Evolutionary conservation across 2,797 vertebrate species (phyloP).

Genomic region (Lophotriccus pileatus): DNA sequence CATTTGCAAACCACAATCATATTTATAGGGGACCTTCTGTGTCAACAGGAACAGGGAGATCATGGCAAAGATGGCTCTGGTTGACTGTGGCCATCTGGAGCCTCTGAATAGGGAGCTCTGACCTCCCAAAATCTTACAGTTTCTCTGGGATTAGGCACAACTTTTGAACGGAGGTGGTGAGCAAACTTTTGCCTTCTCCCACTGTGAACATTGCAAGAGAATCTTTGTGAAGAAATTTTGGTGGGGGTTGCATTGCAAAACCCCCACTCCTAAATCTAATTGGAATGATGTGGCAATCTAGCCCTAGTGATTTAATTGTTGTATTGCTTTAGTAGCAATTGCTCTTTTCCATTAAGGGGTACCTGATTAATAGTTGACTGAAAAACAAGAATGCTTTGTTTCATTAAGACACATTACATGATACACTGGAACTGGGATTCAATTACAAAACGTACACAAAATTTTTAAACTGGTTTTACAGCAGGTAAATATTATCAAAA

Average conservation of each 20-base stretch:
- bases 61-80: not conserved
- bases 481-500: not conserved
- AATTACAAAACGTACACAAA: not conserved
- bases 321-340: not conserved
- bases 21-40: not conserved
- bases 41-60: not conserved
- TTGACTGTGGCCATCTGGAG: not conserved
- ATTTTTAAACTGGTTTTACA: not conserved
- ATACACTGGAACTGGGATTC: not conserved
- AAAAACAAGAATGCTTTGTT: not conserved
- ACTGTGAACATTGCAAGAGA: not conserved
- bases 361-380: not conserved
- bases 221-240: slow-evolving; percentile 6
- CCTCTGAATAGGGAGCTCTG: not conserved
- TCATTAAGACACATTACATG: not conserved
- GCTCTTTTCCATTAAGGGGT: not conserved
- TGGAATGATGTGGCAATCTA: not conserved
- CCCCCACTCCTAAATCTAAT: not conserved
- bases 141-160: not conserved
- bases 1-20: rapidly evolving
- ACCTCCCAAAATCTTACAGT: not conserved
- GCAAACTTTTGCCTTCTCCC: not conserved
- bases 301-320: not conserved
- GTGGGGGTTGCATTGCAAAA: not conserved
- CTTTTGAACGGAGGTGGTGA: not conserved